Conservation (phyloP, 2,888 invertebrate genomes). For the Pachycephus smyrnensis region DNA sequence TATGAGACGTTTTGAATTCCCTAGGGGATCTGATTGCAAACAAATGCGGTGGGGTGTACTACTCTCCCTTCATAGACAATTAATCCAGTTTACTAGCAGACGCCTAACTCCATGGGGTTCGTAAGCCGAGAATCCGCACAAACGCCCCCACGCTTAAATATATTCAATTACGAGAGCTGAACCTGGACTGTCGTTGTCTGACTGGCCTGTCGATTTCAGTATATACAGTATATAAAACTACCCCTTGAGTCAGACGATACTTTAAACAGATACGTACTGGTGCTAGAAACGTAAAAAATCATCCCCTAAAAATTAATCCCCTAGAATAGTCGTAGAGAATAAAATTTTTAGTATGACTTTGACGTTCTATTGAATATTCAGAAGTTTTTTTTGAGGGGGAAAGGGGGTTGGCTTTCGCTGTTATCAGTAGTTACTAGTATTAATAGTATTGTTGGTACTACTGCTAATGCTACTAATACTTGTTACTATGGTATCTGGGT, state of each 20-base stretch:
- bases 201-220: neutral
- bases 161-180: constrained; percentile 58
- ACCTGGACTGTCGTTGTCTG: constrained; percentile 12
- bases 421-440: neutral
- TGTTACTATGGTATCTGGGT: neutral
- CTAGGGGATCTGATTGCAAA: constrained; percentile 55
- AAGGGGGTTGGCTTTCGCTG: neutral
- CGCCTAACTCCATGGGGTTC: constrained; percentile 44
- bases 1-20: constrained; percentile 37
- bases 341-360: neutral
- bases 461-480: neutral
- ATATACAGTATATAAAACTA: neutral
- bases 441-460: neutral
- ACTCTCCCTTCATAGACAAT: constrained; percentile 63
- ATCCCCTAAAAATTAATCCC: too few species aligned
- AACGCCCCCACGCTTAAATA: constrained; percentile 61
- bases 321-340: neutral
- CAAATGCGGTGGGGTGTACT: constrained; percentile 42
- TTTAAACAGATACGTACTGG: neutral
- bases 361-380: neutral
- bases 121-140: constrained; percentile 66
- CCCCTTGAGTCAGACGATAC: neutral
- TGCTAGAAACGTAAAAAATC: too few species aligned
- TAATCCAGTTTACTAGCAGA: constrained; percentile 67
- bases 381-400: neutral